These are phyloP conservation scores for Ommatoiulus sabulosus DNA, from an alignment of 2,888 invertebrate genomes.

Conservation along the genomic window DNA sequence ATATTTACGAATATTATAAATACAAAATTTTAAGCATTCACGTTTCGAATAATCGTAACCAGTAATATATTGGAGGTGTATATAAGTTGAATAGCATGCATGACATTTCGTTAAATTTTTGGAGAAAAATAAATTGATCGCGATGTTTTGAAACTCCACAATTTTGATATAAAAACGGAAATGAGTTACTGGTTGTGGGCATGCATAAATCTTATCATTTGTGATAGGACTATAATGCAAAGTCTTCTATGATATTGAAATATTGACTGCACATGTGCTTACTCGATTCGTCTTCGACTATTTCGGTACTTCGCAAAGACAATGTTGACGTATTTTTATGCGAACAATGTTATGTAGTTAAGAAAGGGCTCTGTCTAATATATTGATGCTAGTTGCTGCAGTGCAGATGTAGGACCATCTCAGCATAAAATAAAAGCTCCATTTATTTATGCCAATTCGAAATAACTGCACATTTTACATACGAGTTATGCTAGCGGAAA, in stretches of 20 bases:
- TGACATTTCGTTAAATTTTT: too few species aligned
- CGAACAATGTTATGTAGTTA: constrained; percentile 16
- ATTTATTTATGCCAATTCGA: constrained; percentile 34
- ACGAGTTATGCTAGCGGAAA: constrained; percentile 34
- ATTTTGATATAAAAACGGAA: not conserved
- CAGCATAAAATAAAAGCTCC: constrained; percentile 34
- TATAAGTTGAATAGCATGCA: too few species aligned
- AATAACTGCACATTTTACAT: constrained; percentile 34
- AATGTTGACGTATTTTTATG: constrained; percentile 32
- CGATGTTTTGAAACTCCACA: not conserved
- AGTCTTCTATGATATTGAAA: not conserved
- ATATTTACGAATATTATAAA: too few species aligned
- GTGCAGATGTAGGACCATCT: constrained; percentile 34
- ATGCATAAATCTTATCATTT: constrained; percentile 16
- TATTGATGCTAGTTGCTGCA: constrained; percentile 24
- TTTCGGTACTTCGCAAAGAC: not conserved
- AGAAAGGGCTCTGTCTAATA: not conserved
- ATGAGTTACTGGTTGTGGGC: not conserved
- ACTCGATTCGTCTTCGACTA: not conserved
- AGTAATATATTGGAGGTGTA: too few species aligned
- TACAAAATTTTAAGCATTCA: too few species aligned
- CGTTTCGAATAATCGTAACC: too few species aligned
- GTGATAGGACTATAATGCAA: constrained; percentile 1
- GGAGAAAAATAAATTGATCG: too few species aligned
- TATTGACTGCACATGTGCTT: not conserved